These are phyloP conservation scores for Triplophysa bombifrons DNA, from an alignment of 2,797 vertebrate genomes.

Conservation along the genomic window DNA sequence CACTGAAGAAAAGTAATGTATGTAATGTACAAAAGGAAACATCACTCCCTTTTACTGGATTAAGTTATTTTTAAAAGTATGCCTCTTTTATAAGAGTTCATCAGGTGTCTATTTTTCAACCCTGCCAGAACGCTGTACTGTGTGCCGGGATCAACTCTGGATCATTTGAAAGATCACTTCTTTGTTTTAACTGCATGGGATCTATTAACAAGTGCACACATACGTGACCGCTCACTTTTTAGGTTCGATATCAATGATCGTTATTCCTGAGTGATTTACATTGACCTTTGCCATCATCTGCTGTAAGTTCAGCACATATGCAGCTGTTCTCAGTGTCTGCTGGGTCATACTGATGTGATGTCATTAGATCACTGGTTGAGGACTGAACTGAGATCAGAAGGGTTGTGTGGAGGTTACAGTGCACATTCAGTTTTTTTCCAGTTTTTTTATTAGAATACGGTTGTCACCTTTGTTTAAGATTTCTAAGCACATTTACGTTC, in stretches of 20 bases:
- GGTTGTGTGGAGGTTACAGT: slow-evolving; percentile 11
- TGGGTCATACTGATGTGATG: slow-evolving; percentile 21
- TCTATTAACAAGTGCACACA: background rate
- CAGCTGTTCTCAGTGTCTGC: slow-evolving; percentile 11
- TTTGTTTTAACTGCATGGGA: slow-evolving; percentile 1
- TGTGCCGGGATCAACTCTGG: background rate
- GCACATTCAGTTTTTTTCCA: background rate
- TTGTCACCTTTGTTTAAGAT: background rate
- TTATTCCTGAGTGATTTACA: slow-evolving; percentile 12
- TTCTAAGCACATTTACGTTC: background rate
- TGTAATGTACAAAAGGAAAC: too few species aligned
- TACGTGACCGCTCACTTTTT: background rate
- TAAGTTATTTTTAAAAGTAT: background rate
- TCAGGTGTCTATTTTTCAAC: background rate
- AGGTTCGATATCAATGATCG: background rate
- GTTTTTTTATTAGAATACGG: too few species aligned
- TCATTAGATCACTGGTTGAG: slow-evolving; percentile 1
- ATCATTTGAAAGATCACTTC: slow-evolving; percentile 1
- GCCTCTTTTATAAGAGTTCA: too few species aligned
- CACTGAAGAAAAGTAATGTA: too few species aligned
- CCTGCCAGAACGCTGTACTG: background rate
- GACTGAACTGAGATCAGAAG: slow-evolving; percentile 12
- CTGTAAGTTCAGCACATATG: background rate
- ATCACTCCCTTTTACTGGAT: too few species aligned
- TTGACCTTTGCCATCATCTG: background rate